Conservation (phyloP, 2,797 vertebrate species). For the Enteromius thamalakanensis region DNA sequence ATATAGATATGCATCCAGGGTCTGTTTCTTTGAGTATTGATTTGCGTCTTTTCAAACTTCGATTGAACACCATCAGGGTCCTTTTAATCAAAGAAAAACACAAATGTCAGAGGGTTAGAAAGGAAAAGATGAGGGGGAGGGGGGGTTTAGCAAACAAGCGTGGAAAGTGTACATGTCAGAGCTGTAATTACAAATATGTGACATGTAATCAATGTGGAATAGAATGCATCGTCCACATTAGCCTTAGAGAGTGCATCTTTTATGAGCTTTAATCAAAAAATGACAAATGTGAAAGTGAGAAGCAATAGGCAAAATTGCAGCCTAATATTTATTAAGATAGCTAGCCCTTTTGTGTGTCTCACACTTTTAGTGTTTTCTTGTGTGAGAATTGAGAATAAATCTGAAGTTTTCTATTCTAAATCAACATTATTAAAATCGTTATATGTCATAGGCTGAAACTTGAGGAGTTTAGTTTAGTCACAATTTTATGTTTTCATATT, state of each 20-base stretch:
- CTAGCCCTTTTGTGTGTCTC: neutral
- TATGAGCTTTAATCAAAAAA: conserved; percentile 47
- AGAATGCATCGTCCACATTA: conserved; percentile 47
- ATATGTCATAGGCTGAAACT: neutral
- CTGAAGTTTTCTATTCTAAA: neutral
- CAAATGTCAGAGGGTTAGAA: conserved; percentile 48
- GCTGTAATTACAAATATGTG: conserved; percentile 44
- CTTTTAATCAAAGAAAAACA: conserved; percentile 48
- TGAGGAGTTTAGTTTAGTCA: neutral
- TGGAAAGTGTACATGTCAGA: conserved; percentile 2
- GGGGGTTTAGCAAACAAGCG: neutral
- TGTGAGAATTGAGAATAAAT: neutral
- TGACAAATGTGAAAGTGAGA: conserved; percentile 42
- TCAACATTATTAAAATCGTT: neutral
- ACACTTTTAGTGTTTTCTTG: conserved; percentile 27
- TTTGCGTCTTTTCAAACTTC: conserved; percentile 45
- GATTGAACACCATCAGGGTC: conserved; percentile 45
- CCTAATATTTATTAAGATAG: conserved; percentile 45
- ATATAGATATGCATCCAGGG: conserved; percentile 2
- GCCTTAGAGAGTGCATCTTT: conserved; percentile 32
- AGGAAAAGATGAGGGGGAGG: neutral
- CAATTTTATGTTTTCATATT: neutral
- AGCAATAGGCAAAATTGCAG: conserved; percentile 34
- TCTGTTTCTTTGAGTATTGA: conserved; percentile 35
- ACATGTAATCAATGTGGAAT: conserved; percentile 50